Conservation (phyloP, 2,797 vertebrate genomes). For the Rallus crepitans region DNA sequence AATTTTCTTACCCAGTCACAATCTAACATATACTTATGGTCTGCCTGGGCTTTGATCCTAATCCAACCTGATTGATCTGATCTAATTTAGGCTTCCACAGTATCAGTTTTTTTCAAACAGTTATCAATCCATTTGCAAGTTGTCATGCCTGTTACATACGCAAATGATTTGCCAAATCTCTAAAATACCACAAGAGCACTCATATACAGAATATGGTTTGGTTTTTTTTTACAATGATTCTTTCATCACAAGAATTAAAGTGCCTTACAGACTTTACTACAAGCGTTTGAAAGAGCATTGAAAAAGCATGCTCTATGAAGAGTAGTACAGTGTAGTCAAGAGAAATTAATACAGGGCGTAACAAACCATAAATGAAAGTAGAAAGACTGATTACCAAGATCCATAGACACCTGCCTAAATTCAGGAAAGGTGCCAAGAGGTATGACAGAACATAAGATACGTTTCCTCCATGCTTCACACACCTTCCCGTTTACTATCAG, state of each 20-base stretch:
- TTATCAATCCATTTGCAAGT: background rate
- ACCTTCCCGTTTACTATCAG: background rate
- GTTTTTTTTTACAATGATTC: background rate
- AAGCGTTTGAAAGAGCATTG: background rate
- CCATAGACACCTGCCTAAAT: background rate
- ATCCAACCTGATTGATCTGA: background rate
- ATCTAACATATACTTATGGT: background rate
- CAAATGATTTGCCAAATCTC: background rate
- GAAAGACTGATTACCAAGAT: background rate
- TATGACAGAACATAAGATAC: background rate
- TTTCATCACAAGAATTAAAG: background rate
- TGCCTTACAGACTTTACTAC: background rate
- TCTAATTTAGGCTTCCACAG: background rate
- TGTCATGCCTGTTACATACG: background rate
- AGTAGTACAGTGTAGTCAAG: background rate
- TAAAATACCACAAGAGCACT: background rate
- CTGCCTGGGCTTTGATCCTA: background rate
- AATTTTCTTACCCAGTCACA: background rate
- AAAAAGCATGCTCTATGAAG: background rate
- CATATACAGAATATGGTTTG: background rate
- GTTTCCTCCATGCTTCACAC: background rate
- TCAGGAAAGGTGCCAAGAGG: background rate
- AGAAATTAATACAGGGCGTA: conserved; percentile 1
- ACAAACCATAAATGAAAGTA: background rate
- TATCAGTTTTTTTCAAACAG: background rate